These are phyloP conservation scores for Himalopsyche kuldschensis DNA, from an alignment of 2,888 invertebrate species.

Conservation along the genomic window DNA sequence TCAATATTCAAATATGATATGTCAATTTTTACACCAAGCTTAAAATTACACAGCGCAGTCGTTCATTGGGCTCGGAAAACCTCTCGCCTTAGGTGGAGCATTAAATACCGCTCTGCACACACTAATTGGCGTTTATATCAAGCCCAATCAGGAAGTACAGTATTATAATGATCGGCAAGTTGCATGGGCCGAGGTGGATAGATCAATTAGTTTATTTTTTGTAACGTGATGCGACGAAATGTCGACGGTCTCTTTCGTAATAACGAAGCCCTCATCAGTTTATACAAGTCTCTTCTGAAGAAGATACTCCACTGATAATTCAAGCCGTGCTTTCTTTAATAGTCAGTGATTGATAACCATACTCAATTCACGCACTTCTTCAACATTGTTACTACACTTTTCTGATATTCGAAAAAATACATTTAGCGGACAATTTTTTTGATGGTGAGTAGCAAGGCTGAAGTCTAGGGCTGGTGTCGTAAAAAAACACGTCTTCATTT, in stretches of 20 bases:
- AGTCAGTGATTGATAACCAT: neutral
- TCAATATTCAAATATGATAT: too few species aligned
- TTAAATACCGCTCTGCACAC: neutral
- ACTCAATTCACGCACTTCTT: too few species aligned
- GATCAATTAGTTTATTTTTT: neutral
- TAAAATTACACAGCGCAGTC: too few species aligned
- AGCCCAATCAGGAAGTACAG: neutral
- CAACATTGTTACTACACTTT: too few species aligned
- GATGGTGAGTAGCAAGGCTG: too few species aligned
- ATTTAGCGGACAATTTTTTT: too few species aligned
- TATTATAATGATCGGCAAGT: neutral
- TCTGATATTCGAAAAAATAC: too few species aligned
- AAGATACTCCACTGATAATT: neutral
- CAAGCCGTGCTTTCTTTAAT: neutral
- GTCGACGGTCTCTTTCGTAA: neutral
- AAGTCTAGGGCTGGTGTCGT: too few species aligned
- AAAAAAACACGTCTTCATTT: too few species aligned
- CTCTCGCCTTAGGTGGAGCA: too few species aligned
- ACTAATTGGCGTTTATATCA: neutral
- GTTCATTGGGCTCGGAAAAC: too few species aligned
- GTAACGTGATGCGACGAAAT: neutral
- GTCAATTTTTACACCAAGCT: too few species aligned
- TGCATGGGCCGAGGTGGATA: neutral
- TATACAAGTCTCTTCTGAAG: neutral
- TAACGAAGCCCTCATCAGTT: neutral